Conservation (phyloP, 2,888 invertebrate genomes). For the Liposcelis brunnea region DNA sequence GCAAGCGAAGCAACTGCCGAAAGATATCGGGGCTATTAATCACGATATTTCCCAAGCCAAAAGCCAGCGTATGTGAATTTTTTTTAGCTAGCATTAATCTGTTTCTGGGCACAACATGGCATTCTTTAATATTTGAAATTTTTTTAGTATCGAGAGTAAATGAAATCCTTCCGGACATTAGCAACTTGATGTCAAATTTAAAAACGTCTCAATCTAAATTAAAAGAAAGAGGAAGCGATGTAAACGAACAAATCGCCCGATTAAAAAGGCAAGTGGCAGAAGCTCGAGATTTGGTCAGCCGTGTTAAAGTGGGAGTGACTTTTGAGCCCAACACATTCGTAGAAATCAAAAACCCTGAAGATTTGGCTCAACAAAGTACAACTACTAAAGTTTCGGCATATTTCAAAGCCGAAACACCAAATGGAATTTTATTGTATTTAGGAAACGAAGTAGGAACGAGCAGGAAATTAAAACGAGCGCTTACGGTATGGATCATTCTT, state of each 20-base stretch:
- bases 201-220: constrained; percentile 40
- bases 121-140: no score
- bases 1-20: constrained; percentile 43
- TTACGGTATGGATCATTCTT: no score
- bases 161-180: constrained; percentile 45
- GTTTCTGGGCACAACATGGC: no score
- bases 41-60: constrained; percentile 51
- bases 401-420: constrained; percentile 62
- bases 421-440: constrained; percentile 74
- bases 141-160: constrained; percentile 46
- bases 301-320: constrained; percentile 56
- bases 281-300: constrained; percentile 56
- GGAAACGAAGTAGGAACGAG: constrained; percentile 70
- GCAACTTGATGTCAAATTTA: constrained; percentile 38
- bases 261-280: constrained; percentile 63
- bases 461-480: constrained; percentile 37
- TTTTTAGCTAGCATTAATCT: no score
- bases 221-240: constrained; percentile 36
- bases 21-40: constrained; percentile 50
- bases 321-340: constrained; percentile 70
- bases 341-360: constrained; percentile 71
- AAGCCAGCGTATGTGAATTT: constrained; percentile 33
- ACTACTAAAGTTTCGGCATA: constrained; percentile 75
- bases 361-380: constrained; percentile 66
- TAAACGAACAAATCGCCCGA: constrained; percentile 44